Evolutionary conservation across 2,888 invertebrate genomes (phyloP), one percentile per base, ranked within the genome.

Genomic region (Dysmachus trigonus): DNA sequence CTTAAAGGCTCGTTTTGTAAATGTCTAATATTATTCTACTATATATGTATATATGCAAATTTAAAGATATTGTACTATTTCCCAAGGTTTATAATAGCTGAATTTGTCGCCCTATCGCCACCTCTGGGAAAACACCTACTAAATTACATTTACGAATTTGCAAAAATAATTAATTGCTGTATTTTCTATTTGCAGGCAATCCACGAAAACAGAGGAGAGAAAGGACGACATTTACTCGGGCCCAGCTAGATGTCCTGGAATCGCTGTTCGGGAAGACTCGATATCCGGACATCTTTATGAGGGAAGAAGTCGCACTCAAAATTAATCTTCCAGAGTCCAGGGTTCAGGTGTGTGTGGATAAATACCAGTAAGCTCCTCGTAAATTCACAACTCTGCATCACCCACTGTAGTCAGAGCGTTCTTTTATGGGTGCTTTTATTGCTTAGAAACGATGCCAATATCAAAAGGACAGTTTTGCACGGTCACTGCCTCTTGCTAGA

Each of bases 281-380:
- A 90, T 99, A 99, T 93, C 97, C 99, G 0, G 99, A 99, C 93
- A 99, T 99, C 91, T 99, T 98, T 93, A 98, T 98, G 98, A 93
- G 99, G 85, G 99, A 99, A 91, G 99, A 99, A 92, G 98, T 98
- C 62, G 98, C 99, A 0, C 92, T 98, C 85, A 98, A 98, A 93
- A 99, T 99, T 90, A 97, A 96, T 92, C 93, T 99, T 35, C 98
- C 98, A 0, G 99, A 99, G 92, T 98, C 98, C n/a, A 94, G 99
- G 91, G 98, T 99, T 0, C 98, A 99, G 96, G 98, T 98, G 91
- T 93, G 92, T 82, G 81, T 31, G 33, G 30, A 41, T 22, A 47
- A 77, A 89, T 79, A 13, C 41, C 33, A 83, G 53, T 83, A 83
- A 83, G 83, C 83, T 83, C 53, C 41, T 72, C 83, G 86, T 87